These are phyloP conservation scores for Nycticebus coucang DNA, from an alignment of 2,113 vertebrate genomes.

Conservation along the genomic window DNA sequence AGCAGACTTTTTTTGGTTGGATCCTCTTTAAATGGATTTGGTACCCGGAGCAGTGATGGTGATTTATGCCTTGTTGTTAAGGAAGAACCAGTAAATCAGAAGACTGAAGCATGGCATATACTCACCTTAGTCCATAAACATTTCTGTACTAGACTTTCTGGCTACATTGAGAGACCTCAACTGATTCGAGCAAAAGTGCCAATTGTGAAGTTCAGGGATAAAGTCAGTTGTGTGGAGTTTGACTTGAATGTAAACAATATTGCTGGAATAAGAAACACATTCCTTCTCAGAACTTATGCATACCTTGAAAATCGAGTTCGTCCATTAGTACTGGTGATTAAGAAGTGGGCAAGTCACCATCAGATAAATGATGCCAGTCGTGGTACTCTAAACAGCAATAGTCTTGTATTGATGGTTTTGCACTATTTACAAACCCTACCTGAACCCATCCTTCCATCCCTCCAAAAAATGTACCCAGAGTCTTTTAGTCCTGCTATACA, in stretches of 20 bases:
- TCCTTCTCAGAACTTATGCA: slow-evolving; percentile 96
- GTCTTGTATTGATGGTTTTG: slow-evolving; percentile 96
- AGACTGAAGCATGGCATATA: slow-evolving; percentile 89
- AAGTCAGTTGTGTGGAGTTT: slow-evolving; percentile 95
- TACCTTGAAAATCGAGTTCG: slow-evolving; percentile 93
- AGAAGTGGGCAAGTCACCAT: slow-evolving; percentile 95
- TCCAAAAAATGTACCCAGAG: too few relatives aligned
- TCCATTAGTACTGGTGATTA: slow-evolving; percentile 94
- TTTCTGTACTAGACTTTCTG: slow-evolving; percentile 90
- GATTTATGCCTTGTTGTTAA: slow-evolving; percentile 95
- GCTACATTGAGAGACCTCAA: slow-evolving; percentile 92
- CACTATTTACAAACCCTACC: slow-evolving; percentile 99
- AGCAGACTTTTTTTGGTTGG: slow-evolving; percentile 94
- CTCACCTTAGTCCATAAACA: slow-evolving; percentile 91
- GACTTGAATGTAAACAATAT: slow-evolving; percentile 99
- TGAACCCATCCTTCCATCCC: too few relatives aligned
- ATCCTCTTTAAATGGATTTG: slow-evolving; percentile 96
- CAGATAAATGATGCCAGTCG: slow-evolving; percentile 97
- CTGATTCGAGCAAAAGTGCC: slow-evolving; percentile 98
- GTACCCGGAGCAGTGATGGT: slow-evolving; percentile 94
- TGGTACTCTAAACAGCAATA: slow-evolving; percentile 97
- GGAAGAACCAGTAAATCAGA: slow-evolving; percentile 90
- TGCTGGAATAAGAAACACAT: slow-evolving; percentile 98
- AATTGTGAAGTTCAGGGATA: slow-evolving; percentile 96
- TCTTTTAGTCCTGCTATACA: slow-evolving; percentile 92